Evolutionary conservation across 2,797 vertebrate genomes (phyloP).

Genomic region (Meriones psammophilus): DNA sequence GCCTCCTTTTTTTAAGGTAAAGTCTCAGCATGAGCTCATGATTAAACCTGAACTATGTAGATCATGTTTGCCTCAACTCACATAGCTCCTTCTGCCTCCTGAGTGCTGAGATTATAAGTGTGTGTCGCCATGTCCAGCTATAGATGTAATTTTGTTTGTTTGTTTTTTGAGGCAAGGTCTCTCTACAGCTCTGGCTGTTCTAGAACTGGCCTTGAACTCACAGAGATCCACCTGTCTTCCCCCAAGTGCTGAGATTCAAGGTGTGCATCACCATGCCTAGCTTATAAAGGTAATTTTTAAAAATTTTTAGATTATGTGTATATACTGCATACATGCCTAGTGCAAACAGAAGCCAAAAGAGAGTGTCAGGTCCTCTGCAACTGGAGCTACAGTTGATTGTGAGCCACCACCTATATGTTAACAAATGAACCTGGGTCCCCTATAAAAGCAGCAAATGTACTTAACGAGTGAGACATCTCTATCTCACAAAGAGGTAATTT

Average conservation of each 20-base stretch:
- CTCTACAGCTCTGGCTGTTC: not conserved
- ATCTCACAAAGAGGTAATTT: constrained; percentile 46
- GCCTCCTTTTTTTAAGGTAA: not conserved
- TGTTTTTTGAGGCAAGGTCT: not conserved
- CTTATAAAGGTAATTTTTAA: constrained; percentile 50
- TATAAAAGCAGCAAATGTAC: not conserved
- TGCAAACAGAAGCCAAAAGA: not conserved
- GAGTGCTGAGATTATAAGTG: not conserved
- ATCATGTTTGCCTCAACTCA: not conserved
- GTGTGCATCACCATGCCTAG: not conserved
- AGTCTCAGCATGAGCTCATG: not conserved
- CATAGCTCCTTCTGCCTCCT: not conserved
- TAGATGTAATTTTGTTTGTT: not conserved
- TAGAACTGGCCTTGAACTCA: not conserved
- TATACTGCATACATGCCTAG: not conserved
- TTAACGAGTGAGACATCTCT: not conserved
- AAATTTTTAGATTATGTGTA: not conserved
- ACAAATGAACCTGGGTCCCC: not conserved
- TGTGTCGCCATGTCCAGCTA: not conserved
- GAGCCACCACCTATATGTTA: not conserved
- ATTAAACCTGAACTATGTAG: not conserved
- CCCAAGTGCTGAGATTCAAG: not conserved
- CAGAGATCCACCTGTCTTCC: not conserved
- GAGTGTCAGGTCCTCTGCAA: not conserved
- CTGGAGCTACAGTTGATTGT: not conserved